Evolutionary conservation across 2,113 vertebrate genomes (phyloP), one percentile per base, ranked within the genome.

Genomic region (Hydrochoerus hydrochaeris): DNA sequence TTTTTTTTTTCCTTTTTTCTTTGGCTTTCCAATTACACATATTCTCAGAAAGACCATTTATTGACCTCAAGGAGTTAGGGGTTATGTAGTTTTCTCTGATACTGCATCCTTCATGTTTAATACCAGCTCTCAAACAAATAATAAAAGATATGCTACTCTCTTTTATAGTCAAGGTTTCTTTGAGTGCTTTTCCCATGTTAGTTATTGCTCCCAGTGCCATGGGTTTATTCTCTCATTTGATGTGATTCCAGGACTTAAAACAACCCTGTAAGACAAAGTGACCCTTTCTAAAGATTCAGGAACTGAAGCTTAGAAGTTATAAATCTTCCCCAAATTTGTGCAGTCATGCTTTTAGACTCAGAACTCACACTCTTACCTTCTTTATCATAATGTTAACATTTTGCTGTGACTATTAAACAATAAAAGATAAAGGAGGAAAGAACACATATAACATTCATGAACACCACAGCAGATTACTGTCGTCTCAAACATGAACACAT

Each of bases 11-110:
- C 85, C 62, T 12, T 60, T 44, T 52, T 93, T 5, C 30, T 65
- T 69, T 95, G 95, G 19, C 30, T 97, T 92, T 95, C 22, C 35
- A 77, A 26, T 91, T 69, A 87, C 22, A 54, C 16, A 88, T 65
- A 77, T 84, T 96, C 75, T 91, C 38, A 65, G 57, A 81, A 91
- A 97, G 49, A 90, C 67, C 24, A 13, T 86, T 96, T 90, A 90
- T 95, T 92, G 80, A 65, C 86, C 54, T 93, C 81, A 87, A 84
- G 57, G 65, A 97, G 3, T 93, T 96, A 86, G 75, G n/a, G 14
- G 8, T 83, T 92, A 46, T 84, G n/a, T 95, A 2, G 1, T 91
- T 91, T 91, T 86, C 24, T 71, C n/a, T 75, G 80, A 24, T 67
- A 57, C 44, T 89, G 7, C 65, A 6, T 41, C 54, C 30, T 86